Evolutionary conservation across 2,888 invertebrate species (phyloP).

Genomic region (Athalia cordata): DNA sequence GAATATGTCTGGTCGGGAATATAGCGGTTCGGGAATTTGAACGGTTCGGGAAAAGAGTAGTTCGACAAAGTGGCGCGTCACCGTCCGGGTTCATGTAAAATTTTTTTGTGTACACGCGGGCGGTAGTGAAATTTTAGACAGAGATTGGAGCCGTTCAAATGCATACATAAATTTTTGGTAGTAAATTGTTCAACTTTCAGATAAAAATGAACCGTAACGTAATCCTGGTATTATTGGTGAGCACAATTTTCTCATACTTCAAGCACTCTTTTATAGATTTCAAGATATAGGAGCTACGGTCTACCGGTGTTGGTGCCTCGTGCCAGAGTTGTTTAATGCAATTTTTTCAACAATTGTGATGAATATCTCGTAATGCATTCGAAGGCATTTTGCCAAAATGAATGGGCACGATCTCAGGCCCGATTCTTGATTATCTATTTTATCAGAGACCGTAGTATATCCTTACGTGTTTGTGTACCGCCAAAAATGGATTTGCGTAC

Average conservation of each 20-base stretch:
- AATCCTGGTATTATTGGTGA: constrained; percentile 27
- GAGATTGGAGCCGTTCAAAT: background rate
- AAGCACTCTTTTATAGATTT: background rate
- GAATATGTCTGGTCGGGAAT: no score
- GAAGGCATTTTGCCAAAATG: no score
- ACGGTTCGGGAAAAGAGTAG: no score
- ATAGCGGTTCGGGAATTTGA: no score
- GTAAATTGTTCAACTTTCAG: background rate
- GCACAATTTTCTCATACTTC: background rate
- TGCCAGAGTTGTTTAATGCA: background rate
- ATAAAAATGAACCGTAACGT: constrained; percentile 16
- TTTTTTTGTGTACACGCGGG: constrained; percentile 32
- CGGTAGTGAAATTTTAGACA: background rate
- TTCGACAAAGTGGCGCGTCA: no score
- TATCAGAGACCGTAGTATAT: background rate
- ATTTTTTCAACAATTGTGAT: no score
- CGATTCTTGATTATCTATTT: background rate
- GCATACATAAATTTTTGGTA: background rate
- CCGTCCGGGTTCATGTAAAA: background rate
- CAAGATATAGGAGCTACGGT: background rate
- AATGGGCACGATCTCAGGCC: no score
- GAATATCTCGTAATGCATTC: no score
- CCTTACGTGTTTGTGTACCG: background rate
- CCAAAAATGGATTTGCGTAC: constrained; percentile 6
- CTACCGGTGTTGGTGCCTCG: constrained; percentile 8